Conservation (phyloP, 2,797 vertebrate genomes). For the Manis javanica region DNA sequence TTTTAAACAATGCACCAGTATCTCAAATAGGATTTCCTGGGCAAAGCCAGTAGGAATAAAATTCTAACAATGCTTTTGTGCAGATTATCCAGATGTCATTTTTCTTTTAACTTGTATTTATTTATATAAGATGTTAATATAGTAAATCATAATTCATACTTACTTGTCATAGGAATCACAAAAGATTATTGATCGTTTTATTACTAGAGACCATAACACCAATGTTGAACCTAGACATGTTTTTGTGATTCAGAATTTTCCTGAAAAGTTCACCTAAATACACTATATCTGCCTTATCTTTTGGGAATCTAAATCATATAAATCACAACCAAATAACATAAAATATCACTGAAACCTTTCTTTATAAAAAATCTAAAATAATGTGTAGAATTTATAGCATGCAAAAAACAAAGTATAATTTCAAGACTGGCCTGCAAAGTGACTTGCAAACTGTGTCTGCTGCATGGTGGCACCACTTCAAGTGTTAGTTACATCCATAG, state of each 20-base stretch:
- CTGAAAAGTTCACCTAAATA: conserved; percentile 1
- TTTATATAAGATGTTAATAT: background rate
- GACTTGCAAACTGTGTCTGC: background rate
- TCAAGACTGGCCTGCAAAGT: background rate
- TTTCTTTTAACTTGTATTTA: background rate
- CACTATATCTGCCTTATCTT: background rate
- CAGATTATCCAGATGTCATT: background rate
- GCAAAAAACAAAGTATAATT: background rate
- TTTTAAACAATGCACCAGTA: background rate
- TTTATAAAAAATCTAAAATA: background rate
- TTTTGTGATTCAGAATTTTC: background rate
- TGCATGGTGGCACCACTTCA: too few relatives aligned
- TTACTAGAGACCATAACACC: background rate
- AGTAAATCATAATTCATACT: background rate
- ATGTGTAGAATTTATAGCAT: background rate
- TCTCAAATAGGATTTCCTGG: background rate
- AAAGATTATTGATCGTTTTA: background rate
- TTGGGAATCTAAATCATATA: background rate
- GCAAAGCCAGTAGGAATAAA: background rate
- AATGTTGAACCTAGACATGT: background rate
- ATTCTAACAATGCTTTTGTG: background rate
- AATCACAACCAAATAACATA: background rate
- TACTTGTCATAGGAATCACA: background rate
- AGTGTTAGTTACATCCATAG: background rate
- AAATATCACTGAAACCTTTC: background rate